Conservation (phyloP, 2,888 invertebrate species). For the Conus canariensis region DNA sequence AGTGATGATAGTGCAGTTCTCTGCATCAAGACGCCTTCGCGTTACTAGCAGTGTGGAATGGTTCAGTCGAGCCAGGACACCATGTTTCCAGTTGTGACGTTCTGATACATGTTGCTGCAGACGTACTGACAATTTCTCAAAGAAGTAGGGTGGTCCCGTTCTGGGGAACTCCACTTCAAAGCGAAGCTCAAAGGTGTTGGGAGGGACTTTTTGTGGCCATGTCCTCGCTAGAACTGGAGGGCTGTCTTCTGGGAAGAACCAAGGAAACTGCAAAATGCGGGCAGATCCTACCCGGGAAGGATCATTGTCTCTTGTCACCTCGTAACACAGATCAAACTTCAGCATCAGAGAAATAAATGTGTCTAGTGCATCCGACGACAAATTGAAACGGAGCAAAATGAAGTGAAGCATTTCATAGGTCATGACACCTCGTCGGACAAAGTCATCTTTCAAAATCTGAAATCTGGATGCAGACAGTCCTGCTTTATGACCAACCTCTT, state of each 20-base stretch:
- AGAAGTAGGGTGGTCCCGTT: slow-evolving; percentile 71
- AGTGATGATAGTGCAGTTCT: slow-evolving; percentile 58
- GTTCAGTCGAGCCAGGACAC: slow-evolving; percentile 65
- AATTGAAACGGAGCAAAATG: slow-evolving; percentile 64
- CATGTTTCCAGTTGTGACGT: slow-evolving; percentile 70
- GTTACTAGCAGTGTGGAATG: slow-evolving; percentile 60
- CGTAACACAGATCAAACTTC: slow-evolving; percentile 73
- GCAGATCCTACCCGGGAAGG: slow-evolving; percentile 59
- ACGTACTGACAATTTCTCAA: slow-evolving; percentile 70
- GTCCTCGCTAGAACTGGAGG: slow-evolving; percentile 56
- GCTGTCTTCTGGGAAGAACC: slow-evolving; percentile 65
- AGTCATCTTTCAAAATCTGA: slow-evolving; percentile 64
- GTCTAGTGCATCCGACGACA: slow-evolving; percentile 64
- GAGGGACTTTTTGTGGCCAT: slow-evolving; percentile 61
- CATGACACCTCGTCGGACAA: slow-evolving; percentile 67
- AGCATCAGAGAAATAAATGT: slow-evolving; percentile 69
- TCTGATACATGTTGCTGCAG: slow-evolving; percentile 64
- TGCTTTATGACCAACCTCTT: slow-evolving; percentile 56
- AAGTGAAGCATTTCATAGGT: slow-evolving; percentile 67
- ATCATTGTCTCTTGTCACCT: slow-evolving; percentile 59
- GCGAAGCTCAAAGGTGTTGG: slow-evolving; percentile 55
- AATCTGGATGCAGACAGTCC: slow-evolving; percentile 49
- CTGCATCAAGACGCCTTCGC: slow-evolving; percentile 46
- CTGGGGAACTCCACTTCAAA: slow-evolving; percentile 64
- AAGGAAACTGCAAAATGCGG: slow-evolving; percentile 69